Percentiles rank a stretch among this genome's conserved stretches.
Evolutionary conservation across 2,113 vertebrate species (phyloP).

Genomic region (Dipodomys ordii): DNA sequence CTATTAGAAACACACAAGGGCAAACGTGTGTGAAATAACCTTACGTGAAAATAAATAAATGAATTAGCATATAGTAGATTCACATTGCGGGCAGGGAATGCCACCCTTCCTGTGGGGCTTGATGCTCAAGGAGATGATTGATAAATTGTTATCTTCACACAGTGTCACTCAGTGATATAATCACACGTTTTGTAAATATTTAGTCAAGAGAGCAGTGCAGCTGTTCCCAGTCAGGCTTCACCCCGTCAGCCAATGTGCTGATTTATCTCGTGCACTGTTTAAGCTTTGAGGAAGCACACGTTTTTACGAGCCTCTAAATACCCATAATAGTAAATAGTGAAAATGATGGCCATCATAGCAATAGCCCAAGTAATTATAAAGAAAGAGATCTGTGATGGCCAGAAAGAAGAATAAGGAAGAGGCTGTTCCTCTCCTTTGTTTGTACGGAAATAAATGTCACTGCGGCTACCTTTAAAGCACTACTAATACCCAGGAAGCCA

Average conservation of each 20-base stretch:
- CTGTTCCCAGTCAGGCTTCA: conserved; percentile 90
- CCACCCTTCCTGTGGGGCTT: conserved; percentile 85
- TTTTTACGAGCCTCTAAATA: conserved; percentile 90
- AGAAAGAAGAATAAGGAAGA: conserved; percentile 74
- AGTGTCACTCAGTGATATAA: conserved; percentile 89
- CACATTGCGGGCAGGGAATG: conserved; percentile 86
- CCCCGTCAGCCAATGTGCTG: conserved; percentile 86
- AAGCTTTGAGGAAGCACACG: conserved; percentile 86
- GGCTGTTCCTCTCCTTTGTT: conserved; percentile 67
- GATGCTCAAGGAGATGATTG: conserved; percentile 89
- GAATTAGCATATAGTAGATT: conserved; percentile 87
- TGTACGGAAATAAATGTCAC: conserved; percentile 34
- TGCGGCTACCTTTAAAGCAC: not conserved
- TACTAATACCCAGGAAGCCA: not conserved
- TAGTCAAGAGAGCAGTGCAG: conserved; percentile 91
- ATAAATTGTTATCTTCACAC: conserved; percentile 90
- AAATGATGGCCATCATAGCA: conserved; percentile 84
- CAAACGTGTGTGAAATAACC: conserved; percentile 78
- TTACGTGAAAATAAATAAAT: conserved; percentile 84
- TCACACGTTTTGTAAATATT: conserved; percentile 92
- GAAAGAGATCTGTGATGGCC: conserved; percentile 81
- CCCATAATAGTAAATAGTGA: conserved; percentile 88
- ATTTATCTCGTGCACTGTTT: conserved; percentile 88
- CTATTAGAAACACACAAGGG: conserved; percentile 73
- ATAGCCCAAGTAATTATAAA: conserved; percentile 85